phyloP scores from a whole-genome alignment of 37 sponge, comb jelly and placozoan species.

The Geodia barretti region DNA sequence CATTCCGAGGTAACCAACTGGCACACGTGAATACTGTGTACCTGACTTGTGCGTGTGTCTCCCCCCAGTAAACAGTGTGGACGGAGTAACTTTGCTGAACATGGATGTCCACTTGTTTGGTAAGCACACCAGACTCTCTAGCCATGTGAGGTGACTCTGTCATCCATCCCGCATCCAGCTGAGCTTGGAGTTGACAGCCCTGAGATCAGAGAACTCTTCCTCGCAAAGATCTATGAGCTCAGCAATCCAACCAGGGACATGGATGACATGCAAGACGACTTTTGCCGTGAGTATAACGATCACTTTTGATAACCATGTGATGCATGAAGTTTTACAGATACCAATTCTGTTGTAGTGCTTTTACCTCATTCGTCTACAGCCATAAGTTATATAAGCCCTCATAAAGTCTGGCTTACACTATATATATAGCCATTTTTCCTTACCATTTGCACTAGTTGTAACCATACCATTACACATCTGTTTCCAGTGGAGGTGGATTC shows the following conservation, averaged over 20 bases:
- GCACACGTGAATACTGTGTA: not conserved
- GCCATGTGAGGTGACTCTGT: not conserved
- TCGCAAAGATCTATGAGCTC: conserved; percentile 66
- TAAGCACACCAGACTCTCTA: not conserved
- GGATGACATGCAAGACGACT: not conserved
- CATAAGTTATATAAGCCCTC: no score
- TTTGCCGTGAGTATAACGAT: not conserved
- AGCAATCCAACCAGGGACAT: conserved; percentile 35
- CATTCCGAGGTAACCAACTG: conserved; percentile 32
- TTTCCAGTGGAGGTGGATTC: conserved; percentile 23
- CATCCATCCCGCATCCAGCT: conserved; percentile 15
- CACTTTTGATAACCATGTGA: not conserved
- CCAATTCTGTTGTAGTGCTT: no score
- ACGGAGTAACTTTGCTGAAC: conserved; percentile 22
- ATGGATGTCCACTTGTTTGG: conserved; percentile 43
- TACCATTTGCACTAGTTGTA: not conserved
- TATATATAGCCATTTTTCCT: no score
- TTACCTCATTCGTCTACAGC: no score
- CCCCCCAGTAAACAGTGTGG: not conserved
- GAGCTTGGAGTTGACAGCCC: conserved; percentile 54
- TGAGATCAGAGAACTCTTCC: conserved; percentile 56
- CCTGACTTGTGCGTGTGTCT: not conserved
- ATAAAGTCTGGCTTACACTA: no score
- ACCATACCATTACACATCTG: not conserved
- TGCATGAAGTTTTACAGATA: no score